Evolutionary conservation across 2,888 invertebrate genomes (phyloP), one percentile per base, ranked within the genome.

Genomic region (Iphiclides podalirius): DNA sequence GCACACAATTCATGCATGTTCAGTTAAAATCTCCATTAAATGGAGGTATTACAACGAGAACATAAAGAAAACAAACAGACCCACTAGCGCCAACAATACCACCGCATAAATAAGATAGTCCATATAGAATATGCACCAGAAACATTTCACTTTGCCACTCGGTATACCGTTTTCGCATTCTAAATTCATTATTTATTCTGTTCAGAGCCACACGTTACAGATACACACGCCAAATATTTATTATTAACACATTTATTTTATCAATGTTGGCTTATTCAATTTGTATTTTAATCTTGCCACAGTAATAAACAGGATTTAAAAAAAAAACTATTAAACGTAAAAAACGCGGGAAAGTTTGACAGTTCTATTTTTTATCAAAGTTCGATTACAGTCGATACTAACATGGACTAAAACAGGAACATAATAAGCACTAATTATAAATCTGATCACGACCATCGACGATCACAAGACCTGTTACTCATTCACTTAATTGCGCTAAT

Each of bases 21-120:
- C n/a, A n/a, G n/a, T n/a, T n/a, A n/a, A n/a, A n/a, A n/a, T n/a
- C n/a, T n/a, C n/a, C n/a, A n/a, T n/a, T n/a, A n/a, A n/a, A n/a
- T n/a, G n/a, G n/a, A n/a, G n/a, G n/a, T n/a, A n/a, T n/a, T n/a
- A n/a, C n/a, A n/a, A n/a, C n/a, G n/a, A n/a, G n/a, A n/a, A 0
- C 65, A 75, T 62, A 58, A 66, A 79, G 61, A 76, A 81, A 41
- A 78, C 52, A 48, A 83, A 81, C 8, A 81, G 7, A 11, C 55
- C 57, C n/a, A 80, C 40, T 0, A 79, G 55, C 26, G 74, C 55
- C 0, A 67, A 16, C 6, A 64, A 55, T 1, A 82, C 50, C 1
- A 71, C 37, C 0, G 59, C 75, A 37, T 77, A 81, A 0, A 83
- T 53, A 1, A 81, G 52, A 26, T 75, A 71, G 47, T 84, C 84